phyloP scores from a whole-genome alignment of 2,888 invertebrate species.

The Nemotelus nigrinus region DNA sequence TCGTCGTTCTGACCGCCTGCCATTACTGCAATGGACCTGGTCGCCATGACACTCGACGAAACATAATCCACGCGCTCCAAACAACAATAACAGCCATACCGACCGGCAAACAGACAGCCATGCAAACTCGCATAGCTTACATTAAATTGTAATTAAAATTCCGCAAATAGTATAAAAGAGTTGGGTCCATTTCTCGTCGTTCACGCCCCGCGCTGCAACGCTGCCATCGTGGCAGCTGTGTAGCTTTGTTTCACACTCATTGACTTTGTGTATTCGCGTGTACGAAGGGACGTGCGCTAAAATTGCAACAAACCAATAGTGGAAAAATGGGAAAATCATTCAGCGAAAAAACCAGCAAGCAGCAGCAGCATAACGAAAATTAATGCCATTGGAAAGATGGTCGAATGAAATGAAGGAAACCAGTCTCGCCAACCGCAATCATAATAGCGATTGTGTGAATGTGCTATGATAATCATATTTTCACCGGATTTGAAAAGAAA shows the following conservation, averaged over 20 bases:
- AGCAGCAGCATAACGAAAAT: neutral
- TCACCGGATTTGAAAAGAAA: too few species aligned
- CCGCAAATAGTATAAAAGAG: slow-evolving; percentile 46
- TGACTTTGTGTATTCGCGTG: too few species aligned
- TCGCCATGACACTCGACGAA: slow-evolving; percentile 17
- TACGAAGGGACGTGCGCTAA: slow-evolving; percentile 8
- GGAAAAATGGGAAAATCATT: slow-evolving; percentile 2
- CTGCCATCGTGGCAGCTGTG: too few species aligned
- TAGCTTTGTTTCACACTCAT: too few species aligned
- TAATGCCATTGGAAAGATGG: slow-evolving; percentile 9
- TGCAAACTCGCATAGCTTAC: slow-evolving; percentile 4
- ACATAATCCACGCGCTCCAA: slow-evolving; percentile 14
- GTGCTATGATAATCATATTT: too few species aligned
- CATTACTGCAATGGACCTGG: neutral
- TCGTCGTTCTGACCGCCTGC: neutral
- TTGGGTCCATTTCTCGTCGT: slow-evolving; percentile 18
- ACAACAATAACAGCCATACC: too few species aligned
- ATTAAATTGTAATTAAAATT: slow-evolving; percentile 51
- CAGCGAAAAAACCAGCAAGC: neutral
- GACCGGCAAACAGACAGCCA: slow-evolving; percentile 1
- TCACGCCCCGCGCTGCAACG: too few species aligned
- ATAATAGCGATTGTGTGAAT: too few species aligned
- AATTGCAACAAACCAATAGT: slow-evolving; percentile 43
- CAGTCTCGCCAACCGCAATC: too few species aligned
- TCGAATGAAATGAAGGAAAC: too few species aligned